These are phyloP conservation scores for Eupeodes latifasciatus DNA, from an alignment of 2,888 invertebrate genomes.

Conservation along the genomic window DNA sequence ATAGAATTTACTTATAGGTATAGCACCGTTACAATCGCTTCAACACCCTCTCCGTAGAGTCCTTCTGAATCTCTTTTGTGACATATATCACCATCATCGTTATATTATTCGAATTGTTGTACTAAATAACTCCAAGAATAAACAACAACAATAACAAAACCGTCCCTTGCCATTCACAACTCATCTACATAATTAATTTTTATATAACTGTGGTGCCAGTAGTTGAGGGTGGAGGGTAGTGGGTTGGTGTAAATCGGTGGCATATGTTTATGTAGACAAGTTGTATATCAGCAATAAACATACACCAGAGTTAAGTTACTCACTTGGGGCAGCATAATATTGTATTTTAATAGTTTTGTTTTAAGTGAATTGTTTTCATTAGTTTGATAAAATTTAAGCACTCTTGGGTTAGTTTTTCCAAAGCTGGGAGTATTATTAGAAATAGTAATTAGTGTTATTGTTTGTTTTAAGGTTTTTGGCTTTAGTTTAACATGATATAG, in stretches of 20 bases:
- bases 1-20: slow-evolving; percentile 55
- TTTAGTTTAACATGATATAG: neutral
- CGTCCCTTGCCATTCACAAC: neutral
- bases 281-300: slow-evolving; percentile 25
- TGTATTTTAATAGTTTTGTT: slow-evolving; percentile 38
- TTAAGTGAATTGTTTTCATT: slow-evolving; percentile 15
- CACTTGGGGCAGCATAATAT: slow-evolving; percentile 25
- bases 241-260: slow-evolving; percentile 44
- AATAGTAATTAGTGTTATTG: neutral
- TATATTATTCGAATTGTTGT: slow-evolving; percentile 10
- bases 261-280: slow-evolving; percentile 50
- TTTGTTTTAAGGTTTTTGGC: neutral
- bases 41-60: slow-evolving; percentile 11
- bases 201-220: slow-evolving; percentile 41
- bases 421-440: neutral
- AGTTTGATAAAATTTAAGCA: neutral
- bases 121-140: slow-evolving; percentile 24
- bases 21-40: neutral
- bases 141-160: neutral
- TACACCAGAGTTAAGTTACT: neutral
- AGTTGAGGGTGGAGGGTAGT: too few relatives aligned
- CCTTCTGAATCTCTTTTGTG: neutral
- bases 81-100: slow-evolving; percentile 11
- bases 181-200: slow-evolving; percentile 72
- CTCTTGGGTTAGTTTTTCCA: neutral